phyloP scores from a whole-genome alignment of 2,888 invertebrate species.

The Idaea dimidiata region DNA sequence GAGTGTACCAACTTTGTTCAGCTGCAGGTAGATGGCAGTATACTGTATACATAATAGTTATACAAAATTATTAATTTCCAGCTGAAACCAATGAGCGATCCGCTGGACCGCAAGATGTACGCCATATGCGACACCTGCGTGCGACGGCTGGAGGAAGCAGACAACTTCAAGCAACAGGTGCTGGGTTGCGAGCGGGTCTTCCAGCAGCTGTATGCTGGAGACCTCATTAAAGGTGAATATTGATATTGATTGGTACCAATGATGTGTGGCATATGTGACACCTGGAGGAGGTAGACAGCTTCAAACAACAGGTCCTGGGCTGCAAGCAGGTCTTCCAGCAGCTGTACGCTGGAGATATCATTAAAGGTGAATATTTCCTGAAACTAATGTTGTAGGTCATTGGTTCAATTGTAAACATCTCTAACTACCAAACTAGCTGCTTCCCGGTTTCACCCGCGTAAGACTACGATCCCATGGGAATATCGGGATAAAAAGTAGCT shows the following conservation, averaged over 20 bases:
- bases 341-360: too few relatives aligned
- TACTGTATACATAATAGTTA: too few relatives aligned
- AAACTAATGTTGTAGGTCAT: too few relatives aligned
- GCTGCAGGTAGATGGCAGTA: too few relatives aligned
- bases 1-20: too few relatives aligned
- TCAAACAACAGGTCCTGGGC: constrained; percentile 27
- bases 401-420: too few relatives aligned
- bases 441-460: too few relatives aligned
- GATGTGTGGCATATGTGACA: constrained; percentile 25
- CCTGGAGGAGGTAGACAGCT: constrained; percentile 33
- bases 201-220: not conserved
- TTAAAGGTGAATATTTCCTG: too few relatives aligned
- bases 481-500: too few relatives aligned
- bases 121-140: constrained; percentile 33
- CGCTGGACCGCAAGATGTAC: not conserved
- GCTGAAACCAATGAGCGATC: not conserved
- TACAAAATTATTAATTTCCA: not conserved
- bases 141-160: constrained; percentile 29
- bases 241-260: too few relatives aligned
- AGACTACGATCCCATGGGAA: too few relatives aligned
- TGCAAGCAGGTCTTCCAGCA: constrained; percentile 19
- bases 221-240: not conserved
- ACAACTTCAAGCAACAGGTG: constrained; percentile 29
- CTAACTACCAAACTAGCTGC: too few relatives aligned
- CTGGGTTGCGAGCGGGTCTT: constrained; percentile 23